Conservation (phyloP, 2,888 invertebrate genomes). For the Meliscaeva auricollis region DNA sequence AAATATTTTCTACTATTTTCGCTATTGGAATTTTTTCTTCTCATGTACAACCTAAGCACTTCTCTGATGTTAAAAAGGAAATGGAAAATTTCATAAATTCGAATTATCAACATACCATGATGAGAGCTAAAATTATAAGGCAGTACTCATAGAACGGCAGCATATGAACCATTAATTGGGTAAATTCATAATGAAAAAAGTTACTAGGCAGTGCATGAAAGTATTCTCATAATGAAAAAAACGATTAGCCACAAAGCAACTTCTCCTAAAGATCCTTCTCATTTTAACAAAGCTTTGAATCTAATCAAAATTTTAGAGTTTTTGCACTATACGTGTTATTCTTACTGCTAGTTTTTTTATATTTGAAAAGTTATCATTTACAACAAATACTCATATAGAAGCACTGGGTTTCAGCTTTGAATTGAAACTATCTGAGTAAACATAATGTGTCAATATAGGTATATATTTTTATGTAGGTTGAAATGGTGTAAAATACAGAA, state of each 20-base stretch:
- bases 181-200: constrained; percentile 51
- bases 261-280: constrained; percentile 37
- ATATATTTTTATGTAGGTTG: too few relatives aligned
- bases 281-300: constrained; percentile 32
- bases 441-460: too few relatives aligned
- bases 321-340: constrained; percentile 8
- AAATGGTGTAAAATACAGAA: too few relatives aligned
- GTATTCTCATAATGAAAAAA: constrained; percentile 43
- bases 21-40: too few relatives aligned
- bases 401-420: too few relatives aligned
- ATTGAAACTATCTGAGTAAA: too few relatives aligned
- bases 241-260: constrained; percentile 2
- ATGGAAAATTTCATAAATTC: background rate
- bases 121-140: too few relatives aligned
- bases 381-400: too few relatives aligned
- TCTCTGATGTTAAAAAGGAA: background rate
- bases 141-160: background rate
- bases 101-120: background rate
- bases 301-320: constrained; percentile 52
- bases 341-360: background rate
- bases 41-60: too few relatives aligned
- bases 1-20: too few relatives aligned
- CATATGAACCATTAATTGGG: background rate
- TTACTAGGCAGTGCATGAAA: constrained; percentile 33
- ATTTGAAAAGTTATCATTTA: constrained; percentile 27